Conservation (phyloP, 2,888 invertebrate species). For the Tribolium freemani region DNA sequence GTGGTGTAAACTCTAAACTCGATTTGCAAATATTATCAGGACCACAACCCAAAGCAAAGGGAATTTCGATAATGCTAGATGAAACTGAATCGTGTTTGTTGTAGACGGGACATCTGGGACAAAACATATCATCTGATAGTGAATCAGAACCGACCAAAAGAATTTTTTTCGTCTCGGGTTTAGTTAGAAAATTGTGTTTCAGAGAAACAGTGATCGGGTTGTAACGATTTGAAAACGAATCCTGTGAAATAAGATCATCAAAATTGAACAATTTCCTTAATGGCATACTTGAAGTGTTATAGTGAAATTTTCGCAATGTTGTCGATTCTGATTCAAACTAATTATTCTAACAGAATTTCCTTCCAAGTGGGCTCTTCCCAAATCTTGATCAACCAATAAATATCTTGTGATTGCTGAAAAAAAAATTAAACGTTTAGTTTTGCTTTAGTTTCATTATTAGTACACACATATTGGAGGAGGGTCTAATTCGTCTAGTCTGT, state of each 20-base stretch:
- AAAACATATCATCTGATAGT: slow-evolving; percentile 52
- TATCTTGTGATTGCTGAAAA: slow-evolving; percentile 46
- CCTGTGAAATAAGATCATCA: slow-evolving; percentile 5
- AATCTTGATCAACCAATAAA: slow-evolving; percentile 46
- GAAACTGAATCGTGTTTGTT: slow-evolving; percentile 48
- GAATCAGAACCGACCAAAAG: not conserved
- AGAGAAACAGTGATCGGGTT: slow-evolving; percentile 50
- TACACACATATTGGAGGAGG: not conserved
- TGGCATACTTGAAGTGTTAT: slow-evolving; percentile 35
- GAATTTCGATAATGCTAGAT: slow-evolving; percentile 50
- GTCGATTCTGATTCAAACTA: slow-evolving; percentile 12
- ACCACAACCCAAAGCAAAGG: slow-evolving; percentile 70
- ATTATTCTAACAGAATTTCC: slow-evolving; percentile 8
- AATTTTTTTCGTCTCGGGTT: slow-evolving; percentile 32
- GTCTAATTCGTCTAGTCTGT: not conserved
- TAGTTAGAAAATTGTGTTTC: slow-evolving; percentile 39
- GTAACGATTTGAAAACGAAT: slow-evolving; percentile 28
- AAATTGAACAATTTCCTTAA: not conserved
- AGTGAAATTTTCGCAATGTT: slow-evolving; percentile 43
- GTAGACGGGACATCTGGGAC: slow-evolving; percentile 52
- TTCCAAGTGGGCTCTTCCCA: slow-evolving; percentile 42
- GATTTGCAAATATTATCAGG: slow-evolving; percentile 71
- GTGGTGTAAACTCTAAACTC: slow-evolving; percentile 61
- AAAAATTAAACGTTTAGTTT: slow-evolving; percentile 9
- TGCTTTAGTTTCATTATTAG: not conserved